Base-by-base conservation (phyloP, 2,888 invertebrate species). In the Steinernema scapterisci region DNA sequence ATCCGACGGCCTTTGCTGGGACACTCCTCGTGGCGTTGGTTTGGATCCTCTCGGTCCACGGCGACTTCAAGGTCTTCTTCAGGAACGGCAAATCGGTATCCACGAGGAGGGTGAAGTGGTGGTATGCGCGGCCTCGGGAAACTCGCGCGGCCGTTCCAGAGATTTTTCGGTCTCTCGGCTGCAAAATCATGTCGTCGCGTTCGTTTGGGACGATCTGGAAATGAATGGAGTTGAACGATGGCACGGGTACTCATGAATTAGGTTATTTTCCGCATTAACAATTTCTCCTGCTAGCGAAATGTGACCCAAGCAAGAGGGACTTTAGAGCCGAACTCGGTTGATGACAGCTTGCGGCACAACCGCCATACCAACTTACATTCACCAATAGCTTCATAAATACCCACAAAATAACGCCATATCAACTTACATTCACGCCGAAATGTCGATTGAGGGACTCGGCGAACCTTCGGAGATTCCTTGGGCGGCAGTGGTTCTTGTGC, bases 91-190 rank as follows among this genome's bases (percentile, higher is more conserved):
- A 73, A 73, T 89, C 85, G 0, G 93, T 93, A 86, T 93, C 92
- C 78, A 96, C 93, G 88, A 97, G 91, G 81, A 99, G 91, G 2
- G 97, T 97, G 89, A 95, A 95, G 89, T 97, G 97, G 88, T 99
- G 97, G 90, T 97, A 99, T n/a, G 94, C 93, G 86, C 93, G 92
- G 11, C 92, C 91, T 80, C 92, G 91, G 76, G 94, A 94, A 76
- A 97, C 90, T 90, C 95, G 95, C 0, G 96, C 93, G 71, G 97
- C 96, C 71, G 95, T 95, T 82, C 96, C 97, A 84, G 97, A 97
- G 83, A 97, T 72, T 74, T 87, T 86, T 44, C 83, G 71, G 23
- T 72, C 76, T 7, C 82, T 82, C 11, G 85, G 81, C 72, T 79
- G 78, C 76, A 95, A 90, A 76, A 94, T 90, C 83, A 97, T 92